Conservation (phyloP, 2,797 vertebrate species). For the Ctenopoma kingsleyae region DNA sequence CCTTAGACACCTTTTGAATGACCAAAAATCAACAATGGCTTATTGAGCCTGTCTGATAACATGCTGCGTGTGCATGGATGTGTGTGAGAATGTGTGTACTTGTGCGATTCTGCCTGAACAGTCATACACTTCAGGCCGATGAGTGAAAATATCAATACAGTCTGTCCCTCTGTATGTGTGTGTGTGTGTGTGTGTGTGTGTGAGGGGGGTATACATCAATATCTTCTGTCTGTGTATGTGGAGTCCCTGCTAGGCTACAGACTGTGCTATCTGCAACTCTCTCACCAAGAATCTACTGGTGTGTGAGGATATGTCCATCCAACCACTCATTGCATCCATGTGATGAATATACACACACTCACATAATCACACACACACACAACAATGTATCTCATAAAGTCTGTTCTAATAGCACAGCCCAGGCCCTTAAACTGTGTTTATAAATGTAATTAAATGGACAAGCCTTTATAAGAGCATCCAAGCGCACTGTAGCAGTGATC, state of each 20-base stretch:
- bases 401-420: conserved; percentile 78
- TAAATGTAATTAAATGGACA: conserved; percentile 83
- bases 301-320: conserved; percentile 36
- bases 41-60: conserved; percentile 67
- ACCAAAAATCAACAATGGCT: conserved; percentile 69
- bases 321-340: conserved; percentile 45
- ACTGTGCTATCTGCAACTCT: conserved; percentile 72
- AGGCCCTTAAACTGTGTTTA: conserved; percentile 83
- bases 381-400: conserved; percentile 68
- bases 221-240: conserved; percentile 78
- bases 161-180: conserved; percentile 52
- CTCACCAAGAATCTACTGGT: conserved; percentile 41
- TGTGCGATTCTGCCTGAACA: conserved; percentile 45
- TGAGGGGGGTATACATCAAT: conserved; percentile 73
- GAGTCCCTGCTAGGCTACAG: conserved; percentile 76
- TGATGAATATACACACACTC: conserved; percentile 50
- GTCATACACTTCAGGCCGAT: conserved; percentile 54
- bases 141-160: conserved; percentile 77
- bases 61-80: conserved; percentile 38
- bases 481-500: conserved; percentile 66
- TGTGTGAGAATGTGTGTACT: conserved; percentile 27
- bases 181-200: conserved; percentile 43
- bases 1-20: conserved; percentile 62
- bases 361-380: conserved; percentile 32
- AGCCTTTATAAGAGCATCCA: conserved; percentile 77